Conservation (phyloP, 1,140 invertebrate genomes). For the Drosophila santomea region DNA sequence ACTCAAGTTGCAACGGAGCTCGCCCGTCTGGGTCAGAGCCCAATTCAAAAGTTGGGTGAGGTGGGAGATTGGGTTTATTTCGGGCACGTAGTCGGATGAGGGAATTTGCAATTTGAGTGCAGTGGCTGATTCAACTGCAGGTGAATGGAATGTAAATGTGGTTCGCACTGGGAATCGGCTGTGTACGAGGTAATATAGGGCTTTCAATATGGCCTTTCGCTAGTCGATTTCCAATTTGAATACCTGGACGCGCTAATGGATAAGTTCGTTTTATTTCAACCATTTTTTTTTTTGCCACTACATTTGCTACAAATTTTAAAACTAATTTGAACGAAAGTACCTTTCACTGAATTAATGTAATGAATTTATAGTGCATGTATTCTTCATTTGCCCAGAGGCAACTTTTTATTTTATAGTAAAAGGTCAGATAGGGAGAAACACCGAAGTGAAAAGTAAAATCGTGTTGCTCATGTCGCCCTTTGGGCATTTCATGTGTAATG, state of each 20-base stretch:
- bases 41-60: background rate
- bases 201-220: background rate
- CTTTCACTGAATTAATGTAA: constrained; percentile 13
- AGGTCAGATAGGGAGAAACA: too few relatives aligned
- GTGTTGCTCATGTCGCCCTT: constrained; percentile 4
- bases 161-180: background rate
- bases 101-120: constrained; percentile 25
- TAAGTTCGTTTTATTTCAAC: background rate
- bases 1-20: constrained; percentile 18
- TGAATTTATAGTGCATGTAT: background rate
- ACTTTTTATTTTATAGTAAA: background rate
- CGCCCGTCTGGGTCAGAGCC: constrained; percentile 6
- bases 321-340: background rate
- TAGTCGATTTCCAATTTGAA: constrained; percentile 6
- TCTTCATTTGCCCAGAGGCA: background rate
- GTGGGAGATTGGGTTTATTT: constrained; percentile 41
- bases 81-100: constrained; percentile 25
- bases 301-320: constrained; percentile 1
- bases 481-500: background rate
- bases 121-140: constrained; percentile 16
- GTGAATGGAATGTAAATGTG: constrained; percentile 27
- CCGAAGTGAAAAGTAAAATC: background rate
- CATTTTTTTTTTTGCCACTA: background rate
- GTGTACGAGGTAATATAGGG: background rate
- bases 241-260: background rate